Evolutionary conservation across 2,797 vertebrate species (phyloP).

Genomic region (Falco biarmicus): DNA sequence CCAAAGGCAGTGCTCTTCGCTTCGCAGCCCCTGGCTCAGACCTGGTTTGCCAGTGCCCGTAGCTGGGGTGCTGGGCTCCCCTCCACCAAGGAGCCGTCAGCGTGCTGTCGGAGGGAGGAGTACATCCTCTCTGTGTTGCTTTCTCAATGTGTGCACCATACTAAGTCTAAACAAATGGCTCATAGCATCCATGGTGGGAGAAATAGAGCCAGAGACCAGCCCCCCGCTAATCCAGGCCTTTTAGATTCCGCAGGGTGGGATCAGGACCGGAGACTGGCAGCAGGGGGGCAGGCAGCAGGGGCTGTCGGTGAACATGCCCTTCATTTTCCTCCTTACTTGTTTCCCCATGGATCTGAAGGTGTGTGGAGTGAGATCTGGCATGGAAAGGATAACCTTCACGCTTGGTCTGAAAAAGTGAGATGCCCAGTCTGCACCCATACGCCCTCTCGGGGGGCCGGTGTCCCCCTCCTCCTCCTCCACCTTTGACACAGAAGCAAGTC

Average conservation of each 20-base stretch:
- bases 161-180: background rate
- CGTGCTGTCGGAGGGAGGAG: background rate
- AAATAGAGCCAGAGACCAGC: background rate
- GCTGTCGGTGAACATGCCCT: background rate
- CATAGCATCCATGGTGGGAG: background rate
- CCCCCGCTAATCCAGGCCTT: background rate
- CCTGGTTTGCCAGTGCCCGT: background rate
- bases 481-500: background rate
- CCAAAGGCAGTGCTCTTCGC: background rate
- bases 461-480: background rate
- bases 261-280: background rate
- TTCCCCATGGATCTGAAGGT: background rate
- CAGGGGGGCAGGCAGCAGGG: background rate
- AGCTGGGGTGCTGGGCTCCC: background rate
- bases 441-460: background rate
- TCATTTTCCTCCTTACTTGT: background rate
- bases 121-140: accelerated
- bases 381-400: background rate
- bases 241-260: background rate
- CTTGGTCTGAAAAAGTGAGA: background rate
- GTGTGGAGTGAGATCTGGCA: background rate
- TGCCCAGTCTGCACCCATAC: background rate
- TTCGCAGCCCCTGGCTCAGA: background rate
- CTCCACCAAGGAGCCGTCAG: background rate
- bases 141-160: background rate